A percentile compares a stretch with the other conserved stretches of the same genome.
These are phyloP conservation scores for Drosophila affinis DNA, from an alignment of 2,888 invertebrate genomes.

Conservation along the genomic window DNA sequence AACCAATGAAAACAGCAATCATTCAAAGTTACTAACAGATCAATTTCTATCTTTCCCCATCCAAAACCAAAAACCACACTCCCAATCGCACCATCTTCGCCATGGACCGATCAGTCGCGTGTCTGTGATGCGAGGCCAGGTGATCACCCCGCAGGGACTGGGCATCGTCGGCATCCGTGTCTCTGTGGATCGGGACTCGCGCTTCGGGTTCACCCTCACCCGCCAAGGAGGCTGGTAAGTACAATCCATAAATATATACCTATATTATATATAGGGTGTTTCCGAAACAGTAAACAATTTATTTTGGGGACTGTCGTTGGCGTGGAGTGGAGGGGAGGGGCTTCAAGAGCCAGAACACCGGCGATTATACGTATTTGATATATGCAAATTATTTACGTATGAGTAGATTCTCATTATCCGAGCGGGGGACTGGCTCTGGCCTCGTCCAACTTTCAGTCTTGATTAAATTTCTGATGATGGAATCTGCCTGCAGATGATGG, in stretches of 20 bases:
- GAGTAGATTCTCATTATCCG: constrained; percentile 70
- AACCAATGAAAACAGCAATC: constrained; percentile 7
- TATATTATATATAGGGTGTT: no score
- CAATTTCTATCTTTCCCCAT: constrained; percentile 60
- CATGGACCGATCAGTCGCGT: constrained; percentile 90
- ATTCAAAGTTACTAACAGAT: constrained; percentile 58
- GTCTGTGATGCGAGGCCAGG: constrained; percentile 99
- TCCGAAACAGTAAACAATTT: no score
- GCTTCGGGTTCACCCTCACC: constrained; percentile 97
- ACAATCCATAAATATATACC: neutral
- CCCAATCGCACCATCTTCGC: constrained; percentile 4
- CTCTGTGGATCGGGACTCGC: constrained; percentile 95
- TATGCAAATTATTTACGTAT: constrained; percentile 70
- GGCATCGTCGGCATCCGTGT: constrained; percentile 99
- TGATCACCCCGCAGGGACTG: constrained; percentile 96
- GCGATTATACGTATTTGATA: constrained; percentile 13
- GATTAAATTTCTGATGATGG: constrained; percentile 73
- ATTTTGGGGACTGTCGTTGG: neutral
- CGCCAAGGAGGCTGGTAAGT: constrained; percentile 97
- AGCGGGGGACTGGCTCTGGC: constrained; percentile 6
- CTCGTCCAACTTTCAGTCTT: constrained; percentile 33
- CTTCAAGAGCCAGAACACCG: neutral
- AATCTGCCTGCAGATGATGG: constrained; percentile 50
- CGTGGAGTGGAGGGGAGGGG: no score
- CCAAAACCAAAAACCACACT: constrained; percentile 3